These are phyloP conservation scores for Eulithis testata DNA, from an alignment of 2,888 invertebrate genomes.

Conservation along the genomic window DNA sequence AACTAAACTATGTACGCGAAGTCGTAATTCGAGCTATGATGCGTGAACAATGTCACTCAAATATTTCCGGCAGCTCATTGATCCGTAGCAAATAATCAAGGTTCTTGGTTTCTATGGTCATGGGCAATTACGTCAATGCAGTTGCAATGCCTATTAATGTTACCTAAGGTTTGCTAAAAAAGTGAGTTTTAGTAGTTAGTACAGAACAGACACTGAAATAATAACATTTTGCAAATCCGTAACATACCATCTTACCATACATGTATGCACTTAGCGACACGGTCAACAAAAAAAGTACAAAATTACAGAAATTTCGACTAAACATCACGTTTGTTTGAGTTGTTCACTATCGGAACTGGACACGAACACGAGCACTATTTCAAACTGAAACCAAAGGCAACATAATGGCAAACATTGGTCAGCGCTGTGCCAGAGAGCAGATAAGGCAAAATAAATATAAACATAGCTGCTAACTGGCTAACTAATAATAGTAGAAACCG, in stretches of 20 bases:
- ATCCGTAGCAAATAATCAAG: constrained; percentile 5
- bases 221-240: not conserved
- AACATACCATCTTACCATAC: constrained; percentile 5
- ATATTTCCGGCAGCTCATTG: constrained; percentile 7
- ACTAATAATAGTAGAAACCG: constrained; percentile 42
- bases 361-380: not conserved
- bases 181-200: too few species aligned
- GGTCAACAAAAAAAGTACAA: constrained; percentile 5
- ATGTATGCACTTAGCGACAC: constrained; percentile 12
- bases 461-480: constrained; percentile 44
- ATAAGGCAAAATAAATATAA: constrained; percentile 32
- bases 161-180: too few species aligned
- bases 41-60: not conserved
- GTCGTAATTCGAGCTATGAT: not conserved
- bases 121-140: constrained; percentile 2
- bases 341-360: constrained; percentile 7
- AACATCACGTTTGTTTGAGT: constrained; percentile 8
- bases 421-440: not conserved
- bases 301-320: constrained; percentile 4
- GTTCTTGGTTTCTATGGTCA: constrained; percentile 5
- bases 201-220: not conserved
- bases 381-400: not conserved
- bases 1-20: not conserved
- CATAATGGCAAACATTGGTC: constrained; percentile 11
- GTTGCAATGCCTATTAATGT: constrained; percentile 12